Conservation (phyloP, 2,888 invertebrate genomes). For the Thymelicus sylvestris region DNA sequence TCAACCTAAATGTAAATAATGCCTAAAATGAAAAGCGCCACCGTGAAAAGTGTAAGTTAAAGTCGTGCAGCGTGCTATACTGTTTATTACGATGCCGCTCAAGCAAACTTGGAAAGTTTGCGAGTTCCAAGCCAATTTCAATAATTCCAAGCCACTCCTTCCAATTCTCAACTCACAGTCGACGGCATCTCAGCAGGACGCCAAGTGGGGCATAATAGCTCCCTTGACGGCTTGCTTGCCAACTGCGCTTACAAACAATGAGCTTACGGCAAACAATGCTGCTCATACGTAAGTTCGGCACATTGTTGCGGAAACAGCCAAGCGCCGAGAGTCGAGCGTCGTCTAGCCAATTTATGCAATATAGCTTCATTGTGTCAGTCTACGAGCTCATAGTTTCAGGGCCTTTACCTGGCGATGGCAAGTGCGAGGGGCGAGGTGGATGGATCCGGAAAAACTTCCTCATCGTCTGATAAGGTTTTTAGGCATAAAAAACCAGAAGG, state of each 20-base stretch:
- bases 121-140: slow-evolving; percentile 18
- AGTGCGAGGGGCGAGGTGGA: no score
- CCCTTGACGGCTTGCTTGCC: slow-evolving; percentile 44
- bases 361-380: slow-evolving; percentile 7
- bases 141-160: slow-evolving; percentile 8
- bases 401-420: neutral
- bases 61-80: neutral
- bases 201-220: slow-evolving; percentile 53
- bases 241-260: slow-evolving; percentile 26
- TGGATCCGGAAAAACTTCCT: no score
- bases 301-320: slow-evolving; percentile 27
- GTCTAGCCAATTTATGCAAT: slow-evolving; percentile 26
- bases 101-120: slow-evolving; percentile 1
- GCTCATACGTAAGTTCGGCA: slow-evolving; percentile 29
- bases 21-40: neutral
- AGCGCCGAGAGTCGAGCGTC: slow-evolving; percentile 11
- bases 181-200: slow-evolving; percentile 39
- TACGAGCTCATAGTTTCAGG: neutral
- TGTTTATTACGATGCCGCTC: neutral
- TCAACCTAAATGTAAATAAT: no score
- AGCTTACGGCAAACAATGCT: slow-evolving; percentile 30
- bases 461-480: no score
- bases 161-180: slow-evolving; percentile 1
- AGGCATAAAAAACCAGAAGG: no score
- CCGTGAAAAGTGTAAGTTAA: neutral